Percentiles rank a stretch among this genome's conserved stretches.
Evolutionary conservation across 1,140 invertebrate species (phyloP).

Genomic region (Drosophila navojoa): DNA sequence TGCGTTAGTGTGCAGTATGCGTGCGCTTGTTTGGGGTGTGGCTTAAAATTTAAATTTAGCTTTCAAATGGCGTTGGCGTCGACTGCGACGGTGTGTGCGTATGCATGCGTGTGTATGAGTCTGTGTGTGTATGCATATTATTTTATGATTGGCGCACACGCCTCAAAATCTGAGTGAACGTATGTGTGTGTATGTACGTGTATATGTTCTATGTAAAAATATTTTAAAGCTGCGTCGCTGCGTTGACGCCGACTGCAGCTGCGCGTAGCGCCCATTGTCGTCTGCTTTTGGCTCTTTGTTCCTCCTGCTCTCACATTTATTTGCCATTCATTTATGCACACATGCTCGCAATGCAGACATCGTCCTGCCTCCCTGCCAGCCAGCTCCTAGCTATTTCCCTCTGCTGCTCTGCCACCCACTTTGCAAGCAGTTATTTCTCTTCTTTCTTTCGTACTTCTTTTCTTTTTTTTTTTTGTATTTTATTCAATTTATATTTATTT

Average conservation of each 20-base stretch:
- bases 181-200: slow-evolving; percentile 37
- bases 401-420: slow-evolving; percentile 51
- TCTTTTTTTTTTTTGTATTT: slow-evolving; percentile 61
- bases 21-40: slow-evolving; percentile 80
- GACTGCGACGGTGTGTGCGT: slow-evolving; percentile 37
- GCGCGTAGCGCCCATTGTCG: slow-evolving; percentile 45
- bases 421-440: slow-evolving; percentile 14
- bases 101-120: slow-evolving; percentile 21
- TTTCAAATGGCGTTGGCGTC: slow-evolving; percentile 74
- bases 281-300: slow-evolving; percentile 64
- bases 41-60: slow-evolving; percentile 83
- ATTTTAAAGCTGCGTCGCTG: slow-evolving; percentile 74
- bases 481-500: slow-evolving; percentile 27
- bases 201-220: slow-evolving; percentile 71
- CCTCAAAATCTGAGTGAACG: slow-evolving; percentile 60
- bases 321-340: slow-evolving; percentile 82
- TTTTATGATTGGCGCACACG: slow-evolving; percentile 77
- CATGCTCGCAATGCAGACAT: slow-evolving; percentile 21
- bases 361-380: background rate
- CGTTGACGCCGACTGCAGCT: slow-evolving; percentile 62
- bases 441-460: slow-evolving; percentile 51
- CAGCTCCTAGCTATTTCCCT: background rate
- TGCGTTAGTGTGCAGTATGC: slow-evolving; percentile 59
- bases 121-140: slow-evolving; percentile 76
- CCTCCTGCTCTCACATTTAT: slow-evolving; percentile 60